Evolutionary conservation across 2,888 invertebrate genomes (phyloP).

Genomic region (Andrena minutula): DNA sequence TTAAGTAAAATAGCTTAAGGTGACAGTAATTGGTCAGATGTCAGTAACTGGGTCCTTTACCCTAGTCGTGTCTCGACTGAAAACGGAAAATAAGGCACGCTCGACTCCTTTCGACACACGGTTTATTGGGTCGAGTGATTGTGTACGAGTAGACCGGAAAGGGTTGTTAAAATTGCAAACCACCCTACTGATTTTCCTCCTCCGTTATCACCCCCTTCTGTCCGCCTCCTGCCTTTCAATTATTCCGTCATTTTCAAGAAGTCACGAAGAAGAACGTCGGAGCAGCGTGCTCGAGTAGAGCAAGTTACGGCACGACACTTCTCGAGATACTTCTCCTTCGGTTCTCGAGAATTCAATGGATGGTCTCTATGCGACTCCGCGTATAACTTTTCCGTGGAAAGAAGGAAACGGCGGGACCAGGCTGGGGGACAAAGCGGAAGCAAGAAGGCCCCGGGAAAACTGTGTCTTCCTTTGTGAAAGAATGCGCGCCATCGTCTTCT

Average conservation of each 20-base stretch:
- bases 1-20: no score
- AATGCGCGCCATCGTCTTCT: conserved; percentile 37
- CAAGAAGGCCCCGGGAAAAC: conserved; percentile 31
- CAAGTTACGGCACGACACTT: conserved; percentile 77
- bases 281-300: conserved; percentile 68
- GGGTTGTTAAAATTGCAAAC: conserved; percentile 66
- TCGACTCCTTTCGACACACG: conserved; percentile 49
- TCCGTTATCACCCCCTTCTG: not conserved
- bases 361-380: conserved; percentile 43
- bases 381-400: conserved; percentile 10
- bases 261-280: conserved; percentile 67
- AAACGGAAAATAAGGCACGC: conserved; percentile 54
- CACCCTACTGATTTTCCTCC: conserved; percentile 24
- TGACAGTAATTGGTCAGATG: no score
- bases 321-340: conserved; percentile 54
- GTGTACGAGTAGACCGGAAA: conserved; percentile 34
- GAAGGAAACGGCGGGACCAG: conserved; percentile 8
- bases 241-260: conserved; percentile 73
- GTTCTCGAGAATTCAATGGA: conserved; percentile 68
- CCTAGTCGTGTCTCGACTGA: not conserved
- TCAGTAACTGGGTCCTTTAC: no score
- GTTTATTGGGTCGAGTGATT: conserved; percentile 70
- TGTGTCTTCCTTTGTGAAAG: conserved; percentile 46
- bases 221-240: conserved; percentile 62
- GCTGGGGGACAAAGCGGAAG: conserved; percentile 43